A percentile compares a stretch with the other conserved stretches of the same genome.
These are phyloP conservation scores for Cheilinus undulatus DNA, from an alignment of 2,113 vertebrate species.

Conservation along the genomic window DNA sequence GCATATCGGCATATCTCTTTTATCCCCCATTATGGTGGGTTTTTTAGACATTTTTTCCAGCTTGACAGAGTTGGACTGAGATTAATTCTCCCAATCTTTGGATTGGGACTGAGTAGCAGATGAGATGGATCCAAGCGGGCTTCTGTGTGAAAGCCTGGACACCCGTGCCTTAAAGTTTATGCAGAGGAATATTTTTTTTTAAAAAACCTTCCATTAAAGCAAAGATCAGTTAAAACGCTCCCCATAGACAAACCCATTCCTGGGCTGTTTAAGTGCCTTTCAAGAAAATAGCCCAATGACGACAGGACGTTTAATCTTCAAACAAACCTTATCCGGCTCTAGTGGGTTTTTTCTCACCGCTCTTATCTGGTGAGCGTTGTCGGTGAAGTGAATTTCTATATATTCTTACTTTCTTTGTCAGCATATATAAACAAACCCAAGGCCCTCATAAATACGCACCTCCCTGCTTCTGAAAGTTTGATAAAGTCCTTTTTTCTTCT, in stretches of 20 bases:
- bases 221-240: conserved; percentile 51
- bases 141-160: no score
- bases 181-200: conserved; percentile 36
- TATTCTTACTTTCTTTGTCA: conserved; percentile 77
- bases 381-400: conserved; percentile 63
- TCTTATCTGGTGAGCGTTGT: conserved; percentile 65
- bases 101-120: no score
- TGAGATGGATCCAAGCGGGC: no score
- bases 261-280: conserved; percentile 59
- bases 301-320: conserved; percentile 75
- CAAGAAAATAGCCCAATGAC: conserved; percentile 61
- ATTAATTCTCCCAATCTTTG: no score
- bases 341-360: conserved; percentile 45
- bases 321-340: conserved; percentile 66
- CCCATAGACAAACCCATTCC: conserved; percentile 70
- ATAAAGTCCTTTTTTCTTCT: conserved; percentile 58
- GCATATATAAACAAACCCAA: conserved; percentile 79
- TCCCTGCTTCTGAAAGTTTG: conserved; percentile 57
- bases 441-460: conserved; percentile 66
- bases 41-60: no score
- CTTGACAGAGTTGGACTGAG: no score
- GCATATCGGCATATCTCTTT: no score
- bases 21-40: no score
- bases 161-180: conserved; percentile 54
- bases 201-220: conserved; percentile 46